Evolutionary conservation across 2,888 invertebrate species (phyloP).

Genomic region (Mythimna albipuncta): DNA sequence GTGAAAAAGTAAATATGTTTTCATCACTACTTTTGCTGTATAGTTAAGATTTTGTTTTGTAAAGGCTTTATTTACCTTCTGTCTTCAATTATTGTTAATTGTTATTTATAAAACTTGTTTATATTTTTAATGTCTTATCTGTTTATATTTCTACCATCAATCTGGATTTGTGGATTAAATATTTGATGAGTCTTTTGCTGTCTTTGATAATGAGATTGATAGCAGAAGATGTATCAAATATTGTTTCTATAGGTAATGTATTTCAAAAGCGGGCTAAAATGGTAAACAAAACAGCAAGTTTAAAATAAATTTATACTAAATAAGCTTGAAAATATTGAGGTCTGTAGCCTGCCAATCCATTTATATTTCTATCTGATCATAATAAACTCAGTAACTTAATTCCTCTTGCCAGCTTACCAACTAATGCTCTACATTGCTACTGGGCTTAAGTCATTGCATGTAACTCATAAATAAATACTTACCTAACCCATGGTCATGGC

Average conservation of each 20-base stretch:
- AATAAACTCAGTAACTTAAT: conserved; percentile 16
- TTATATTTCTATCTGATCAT: conserved; percentile 19
- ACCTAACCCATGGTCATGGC: conserved; percentile 38
- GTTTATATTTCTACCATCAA: conserved; percentile 31
- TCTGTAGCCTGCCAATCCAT: conserved; percentile 4
- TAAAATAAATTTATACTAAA: not conserved
- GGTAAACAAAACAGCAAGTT: not conserved
- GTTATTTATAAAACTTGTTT: conserved; percentile 55
- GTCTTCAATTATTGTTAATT: conserved; percentile 61
- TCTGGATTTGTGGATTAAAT: conserved; percentile 1
- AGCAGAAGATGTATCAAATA: conserved; percentile 36
- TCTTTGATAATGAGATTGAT: not conserved
- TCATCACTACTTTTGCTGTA: conserved; percentile 80
- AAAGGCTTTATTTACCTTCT: conserved; percentile 71
- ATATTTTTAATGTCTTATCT: conserved; percentile 45
- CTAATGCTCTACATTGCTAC: conserved; percentile 53
- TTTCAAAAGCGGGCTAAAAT: conserved; percentile 7
- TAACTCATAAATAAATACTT: conserved; percentile 31
- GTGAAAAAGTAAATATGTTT: conserved; percentile 87
- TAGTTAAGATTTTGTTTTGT: conserved; percentile 76
- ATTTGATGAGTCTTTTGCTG: conserved; percentile 39
- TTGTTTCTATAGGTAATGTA: not conserved
- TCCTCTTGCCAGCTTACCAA: conserved; percentile 48
- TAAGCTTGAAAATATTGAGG: not conserved
- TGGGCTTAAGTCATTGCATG: conserved; percentile 60